phyloP scores from a whole-genome alignment of 2,888 invertebrate species.

The Volucella zonaria region DNA sequence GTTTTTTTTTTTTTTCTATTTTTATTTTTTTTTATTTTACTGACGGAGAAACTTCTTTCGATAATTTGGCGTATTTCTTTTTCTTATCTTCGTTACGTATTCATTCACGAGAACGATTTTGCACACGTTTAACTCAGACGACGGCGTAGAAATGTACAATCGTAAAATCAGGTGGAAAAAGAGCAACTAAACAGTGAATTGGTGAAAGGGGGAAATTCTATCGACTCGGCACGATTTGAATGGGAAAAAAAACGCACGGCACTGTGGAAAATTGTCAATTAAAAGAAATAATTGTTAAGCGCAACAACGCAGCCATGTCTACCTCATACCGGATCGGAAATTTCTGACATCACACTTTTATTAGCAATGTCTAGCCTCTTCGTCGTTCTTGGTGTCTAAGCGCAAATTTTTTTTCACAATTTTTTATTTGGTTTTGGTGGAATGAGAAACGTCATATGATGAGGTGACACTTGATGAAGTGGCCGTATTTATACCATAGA shows the following conservation, averaged over 20 bases:
- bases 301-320: slow-evolving; percentile 15
- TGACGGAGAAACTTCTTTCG: slow-evolving; percentile 16
- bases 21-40: not conserved
- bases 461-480: slow-evolving; percentile 17
- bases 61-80: slow-evolving; percentile 17
- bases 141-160: not conserved
- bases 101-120: not conserved
- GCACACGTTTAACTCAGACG: not conserved
- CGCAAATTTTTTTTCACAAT: slow-evolving; percentile 43
- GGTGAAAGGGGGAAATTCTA: not conserved
- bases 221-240: not conserved
- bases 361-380: slow-evolving; percentile 32
- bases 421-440: not conserved
- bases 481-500: not conserved
- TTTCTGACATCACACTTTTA: slow-evolving; percentile 52
- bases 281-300: slow-evolving; percentile 11
- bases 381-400: slow-evolving; percentile 34
- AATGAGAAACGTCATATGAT: slow-evolving; percentile 33
- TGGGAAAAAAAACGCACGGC: slow-evolving; percentile 27
- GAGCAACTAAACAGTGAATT: slow-evolving; percentile 2
- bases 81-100: not conserved
- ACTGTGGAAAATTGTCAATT: slow-evolving; percentile 20
- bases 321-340: slow-evolving; percentile 45
- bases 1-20: not conserved
- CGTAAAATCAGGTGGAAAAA: not conserved